phyloP scores from a whole-genome alignment of 2,113 vertebrate genomes.

The Anthoscopus minutus region DNA sequence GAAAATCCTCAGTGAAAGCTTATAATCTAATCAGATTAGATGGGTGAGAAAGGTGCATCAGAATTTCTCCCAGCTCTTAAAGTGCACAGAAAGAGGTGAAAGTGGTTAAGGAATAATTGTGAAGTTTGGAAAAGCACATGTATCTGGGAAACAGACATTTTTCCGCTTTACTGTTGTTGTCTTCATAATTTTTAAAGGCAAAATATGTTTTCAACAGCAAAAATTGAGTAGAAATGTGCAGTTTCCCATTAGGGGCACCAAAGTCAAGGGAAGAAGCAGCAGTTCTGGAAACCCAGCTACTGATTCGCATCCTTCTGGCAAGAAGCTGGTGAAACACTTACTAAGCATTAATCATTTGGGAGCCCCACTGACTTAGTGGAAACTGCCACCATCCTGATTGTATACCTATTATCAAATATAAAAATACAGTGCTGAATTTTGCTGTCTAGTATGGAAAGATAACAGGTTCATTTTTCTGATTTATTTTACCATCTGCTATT shows the following conservation, averaged over 20 bases:
- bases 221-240: background rate
- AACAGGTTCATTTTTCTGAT: background rate
- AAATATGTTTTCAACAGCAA: background rate
- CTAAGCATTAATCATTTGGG: background rate
- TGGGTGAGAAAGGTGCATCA: slow-evolving; percentile 20
- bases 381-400: background rate
- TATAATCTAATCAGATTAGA: background rate
- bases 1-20: background rate
- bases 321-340: background rate
- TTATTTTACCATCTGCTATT: background rate
- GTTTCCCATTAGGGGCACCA: background rate
- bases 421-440: background rate
- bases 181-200: background rate
- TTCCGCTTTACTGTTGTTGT: background rate
- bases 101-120: slow-evolving; percentile 44
- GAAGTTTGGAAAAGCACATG: slow-evolving; percentile 57
- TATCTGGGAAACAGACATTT: background rate
- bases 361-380: background rate
- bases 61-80: slow-evolving; percentile 48
- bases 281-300: background rate
- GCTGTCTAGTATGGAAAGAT: background rate
- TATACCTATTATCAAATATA: background rate
- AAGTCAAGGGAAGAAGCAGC: background rate
- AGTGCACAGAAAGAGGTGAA: slow-evolving; percentile 4
- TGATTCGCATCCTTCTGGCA: background rate